Base-by-base conservation (phyloP, 1,140 invertebrate genomes). In the Drosophila teissieri region DNA sequence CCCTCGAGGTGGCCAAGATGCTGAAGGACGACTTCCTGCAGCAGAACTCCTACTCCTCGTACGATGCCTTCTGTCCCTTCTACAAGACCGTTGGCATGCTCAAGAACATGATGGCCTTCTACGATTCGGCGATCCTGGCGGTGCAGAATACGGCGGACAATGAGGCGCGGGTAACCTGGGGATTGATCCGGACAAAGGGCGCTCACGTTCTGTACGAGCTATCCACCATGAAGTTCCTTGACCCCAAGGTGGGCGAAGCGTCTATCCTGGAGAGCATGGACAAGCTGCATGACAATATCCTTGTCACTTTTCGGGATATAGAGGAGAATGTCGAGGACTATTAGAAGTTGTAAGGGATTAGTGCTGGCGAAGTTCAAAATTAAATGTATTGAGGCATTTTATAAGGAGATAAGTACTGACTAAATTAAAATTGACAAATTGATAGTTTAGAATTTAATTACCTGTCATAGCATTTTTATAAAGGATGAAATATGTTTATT, bases 21-120 rank as follows among this genome's bases (percentile, higher is more conserved):
- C 54, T 91, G 12, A 91, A 91, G 68, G 91, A 91, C 17, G 91
- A 91, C 45, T 91, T 91, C 15, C 61, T 91, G 40, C 90, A 91
- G 39, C 90, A 91, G 52, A 91, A 91, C 58, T 91, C 91, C 4
- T 91, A 91, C 51, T 83, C 78, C 1, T 2, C 11, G 3, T 91
- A 91, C 52, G 91, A 91, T 34, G 70, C 68, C 39, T 89, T 34
- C 52, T 91, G 91, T 17, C 91, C 91, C 10, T 91, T 91, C 68
- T 91, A 86, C 62, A 91, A 91, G 62, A 91, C 91, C 0, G 77
- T 80, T n/a, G 77, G 75, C 27, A 91, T 91, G 91, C 55, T 91
- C 0, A 67, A 46, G 5, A 90, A 89, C 27, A 91, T 91, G 61
- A 90, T 91, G 12, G 48, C 53, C 17, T 91, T 91, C 45, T 73